These are phyloP conservation scores for Pygocentrus nattereri DNA, from an alignment of 2,797 vertebrate species.

Conservation along the genomic window DNA sequence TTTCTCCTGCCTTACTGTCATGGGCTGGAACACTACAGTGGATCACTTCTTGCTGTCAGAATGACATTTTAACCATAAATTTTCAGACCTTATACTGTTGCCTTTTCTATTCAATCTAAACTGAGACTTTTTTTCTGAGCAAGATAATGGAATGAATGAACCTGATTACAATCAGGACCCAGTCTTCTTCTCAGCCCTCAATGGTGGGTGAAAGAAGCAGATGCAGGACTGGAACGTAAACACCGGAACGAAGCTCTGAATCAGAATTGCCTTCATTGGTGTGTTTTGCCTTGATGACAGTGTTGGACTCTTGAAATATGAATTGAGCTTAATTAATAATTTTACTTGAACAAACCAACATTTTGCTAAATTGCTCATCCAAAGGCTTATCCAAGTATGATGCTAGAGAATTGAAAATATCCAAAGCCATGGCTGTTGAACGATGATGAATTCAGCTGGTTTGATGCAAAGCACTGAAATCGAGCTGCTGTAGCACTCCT, in stretches of 20 bases:
- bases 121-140: slow-evolving; percentile 31
- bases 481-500: neutral
- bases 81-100: slow-evolving; percentile 5
- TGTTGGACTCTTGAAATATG: slow-evolving; percentile 3
- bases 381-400: neutral
- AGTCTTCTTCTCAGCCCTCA: slow-evolving; percentile 8
- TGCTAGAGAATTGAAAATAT: neutral
- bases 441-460: neutral
- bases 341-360: neutral
- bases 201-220: neutral
- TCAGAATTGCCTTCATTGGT: slow-evolving; percentile 21
- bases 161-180: slow-evolving; percentile 33
- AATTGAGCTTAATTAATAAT: neutral
- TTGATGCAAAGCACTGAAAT: neutral
- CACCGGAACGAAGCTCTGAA: neutral
- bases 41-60: neutral
- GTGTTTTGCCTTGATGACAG: neutral
- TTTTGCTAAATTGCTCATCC: neutral
- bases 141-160: slow-evolving; percentile 13
- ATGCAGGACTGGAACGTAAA: neutral
- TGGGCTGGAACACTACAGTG: slow-evolving; percentile 1
- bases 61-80: neutral
- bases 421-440: neutral
- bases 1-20: slow-evolving; percentile 10
- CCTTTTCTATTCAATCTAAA: slow-evolving; percentile 7